Base-by-base conservation (phyloP, 2,113 vertebrate species). In the Lichenostomus cassidix region DNA sequence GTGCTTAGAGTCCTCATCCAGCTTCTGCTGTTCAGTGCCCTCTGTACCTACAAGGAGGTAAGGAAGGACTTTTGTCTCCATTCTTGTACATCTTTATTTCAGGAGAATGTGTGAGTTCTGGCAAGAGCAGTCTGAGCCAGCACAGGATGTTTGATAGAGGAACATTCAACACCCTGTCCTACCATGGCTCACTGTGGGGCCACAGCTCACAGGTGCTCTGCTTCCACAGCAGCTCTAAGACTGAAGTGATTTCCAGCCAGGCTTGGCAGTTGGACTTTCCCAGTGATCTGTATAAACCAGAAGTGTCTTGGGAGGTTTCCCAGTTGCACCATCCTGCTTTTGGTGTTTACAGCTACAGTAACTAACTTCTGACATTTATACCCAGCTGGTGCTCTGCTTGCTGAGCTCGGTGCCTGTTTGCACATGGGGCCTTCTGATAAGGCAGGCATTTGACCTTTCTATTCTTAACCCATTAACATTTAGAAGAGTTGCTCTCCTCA, bases 231-330 rank as follows among this genome's bases (percentile, higher is more conserved):
- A 91, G 78, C 69, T 88, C 7, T 7, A 11, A 76, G 49, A 77
- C 41, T 81, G 16, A 2, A 76, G 44, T 71, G 10, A 90, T 53
- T 65, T 63, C 49, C 58, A 81, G 47, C 75, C 95, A 94, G 76
- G 70, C 96, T 92, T 95, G 91, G 83, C 62, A 65, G 21, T 63
- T 97, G 93, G 97, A 97, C 96, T 96, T 95, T 97, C 94, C 92
- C 88, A 69, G 80, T 87, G 90, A 94, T 96, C 92, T 96, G 74
- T 89, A 95, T 91, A 92, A 97, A 92, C 63, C 87, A 97, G 89
- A 94, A 97, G 97, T 95, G 90, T 96, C 81, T 84, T 98, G 91
- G 96, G 94, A 97, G 55, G 37, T 80, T 94, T 96, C 96, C 97
- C 75, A 89, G 91, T 89, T 93, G 92, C 58, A 75, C 95, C 85